Evolutionary conservation across 92 coral and sea anemone genomes (phyloP).

Genomic region (Desmophyllum pertusum): DNA sequence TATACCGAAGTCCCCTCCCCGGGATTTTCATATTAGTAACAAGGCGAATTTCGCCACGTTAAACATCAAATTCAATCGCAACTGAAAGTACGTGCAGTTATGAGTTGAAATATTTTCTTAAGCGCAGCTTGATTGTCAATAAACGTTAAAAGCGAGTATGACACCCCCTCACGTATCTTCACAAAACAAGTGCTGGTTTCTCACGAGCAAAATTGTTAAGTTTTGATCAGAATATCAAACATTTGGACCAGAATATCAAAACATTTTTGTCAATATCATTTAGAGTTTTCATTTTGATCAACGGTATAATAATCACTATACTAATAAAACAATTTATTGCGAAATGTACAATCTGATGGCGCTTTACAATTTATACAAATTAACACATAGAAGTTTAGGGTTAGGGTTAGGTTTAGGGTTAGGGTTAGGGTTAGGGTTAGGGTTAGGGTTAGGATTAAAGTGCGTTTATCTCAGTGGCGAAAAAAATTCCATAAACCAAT

Average conservation of each 20-base stretch:
- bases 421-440: too few relatives aligned
- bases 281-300: not conserved
- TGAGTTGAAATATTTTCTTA: not conserved
- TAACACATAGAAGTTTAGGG: too few relatives aligned
- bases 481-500: too few relatives aligned
- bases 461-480: too few relatives aligned
- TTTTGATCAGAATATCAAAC: not conserved
- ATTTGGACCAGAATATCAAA: not conserved
- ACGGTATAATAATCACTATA: too few relatives aligned
- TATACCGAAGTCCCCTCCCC: too few relatives aligned
- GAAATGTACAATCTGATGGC: too few relatives aligned
- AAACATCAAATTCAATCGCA: not conserved
- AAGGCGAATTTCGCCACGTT: not conserved
- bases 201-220: not conserved
- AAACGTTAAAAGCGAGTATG: not conserved
- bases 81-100: not conserved
- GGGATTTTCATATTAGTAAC: not conserved
- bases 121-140: not conserved
- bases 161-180: not conserved
- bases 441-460: too few relatives aligned
- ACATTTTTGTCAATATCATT: not conserved
- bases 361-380: too few relatives aligned
- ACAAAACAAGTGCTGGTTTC: conserved; percentile 23
- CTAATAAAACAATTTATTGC: too few relatives aligned
- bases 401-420: too few relatives aligned